These are phyloP conservation scores for Chymomyza fuscimana DNA, from an alignment of 2,888 invertebrate species.

Conservation along the genomic window DNA sequence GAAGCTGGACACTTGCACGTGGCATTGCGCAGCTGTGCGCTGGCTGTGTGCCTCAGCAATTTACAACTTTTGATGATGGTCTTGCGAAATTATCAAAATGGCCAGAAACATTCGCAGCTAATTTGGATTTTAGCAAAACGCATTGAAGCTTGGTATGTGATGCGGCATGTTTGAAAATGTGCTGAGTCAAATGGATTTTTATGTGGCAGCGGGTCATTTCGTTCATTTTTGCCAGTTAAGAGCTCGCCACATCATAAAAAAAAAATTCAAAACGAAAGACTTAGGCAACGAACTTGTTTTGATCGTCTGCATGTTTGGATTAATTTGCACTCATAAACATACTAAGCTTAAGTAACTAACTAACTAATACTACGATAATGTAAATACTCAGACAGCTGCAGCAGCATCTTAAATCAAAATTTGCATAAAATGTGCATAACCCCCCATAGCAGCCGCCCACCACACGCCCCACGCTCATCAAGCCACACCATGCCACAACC, in stretches of 20 bases:
- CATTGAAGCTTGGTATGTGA: slow-evolving; percentile 25
- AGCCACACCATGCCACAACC: slow-evolving; percentile 21
- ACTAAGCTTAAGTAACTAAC: slow-evolving; percentile 24
- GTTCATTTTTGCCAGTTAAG: neutral
- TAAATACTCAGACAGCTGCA: slow-evolving; percentile 18
- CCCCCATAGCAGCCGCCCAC: slow-evolving; percentile 51
- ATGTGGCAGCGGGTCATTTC: neutral
- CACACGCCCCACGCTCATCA: slow-evolving; percentile 36
- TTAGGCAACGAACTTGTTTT: slow-evolving; percentile 57
- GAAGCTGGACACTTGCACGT: slow-evolving; percentile 65
- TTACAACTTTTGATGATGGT: slow-evolving; percentile 65
- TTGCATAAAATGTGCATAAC: slow-evolving; percentile 74
- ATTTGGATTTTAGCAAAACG: slow-evolving; percentile 46
- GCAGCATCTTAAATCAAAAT: slow-evolving; percentile 35
- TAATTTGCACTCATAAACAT: slow-evolving; percentile 50
- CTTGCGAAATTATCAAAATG: slow-evolving; percentile 55
- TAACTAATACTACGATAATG: slow-evolving; percentile 37
- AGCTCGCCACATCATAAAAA: slow-evolving; percentile 23
- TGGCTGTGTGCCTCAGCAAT: slow-evolving; percentile 50
- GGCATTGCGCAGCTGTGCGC: slow-evolving; percentile 67
- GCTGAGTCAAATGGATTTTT: slow-evolving; percentile 8
- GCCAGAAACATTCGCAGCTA: slow-evolving; percentile 40
- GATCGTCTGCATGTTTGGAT: slow-evolving; percentile 23
- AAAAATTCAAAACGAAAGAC: slow-evolving; percentile 61
- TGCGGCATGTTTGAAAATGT: slow-evolving; percentile 39